Conservation (phyloP, 2,888 invertebrate genomes). For the Torymus texanus region DNA sequence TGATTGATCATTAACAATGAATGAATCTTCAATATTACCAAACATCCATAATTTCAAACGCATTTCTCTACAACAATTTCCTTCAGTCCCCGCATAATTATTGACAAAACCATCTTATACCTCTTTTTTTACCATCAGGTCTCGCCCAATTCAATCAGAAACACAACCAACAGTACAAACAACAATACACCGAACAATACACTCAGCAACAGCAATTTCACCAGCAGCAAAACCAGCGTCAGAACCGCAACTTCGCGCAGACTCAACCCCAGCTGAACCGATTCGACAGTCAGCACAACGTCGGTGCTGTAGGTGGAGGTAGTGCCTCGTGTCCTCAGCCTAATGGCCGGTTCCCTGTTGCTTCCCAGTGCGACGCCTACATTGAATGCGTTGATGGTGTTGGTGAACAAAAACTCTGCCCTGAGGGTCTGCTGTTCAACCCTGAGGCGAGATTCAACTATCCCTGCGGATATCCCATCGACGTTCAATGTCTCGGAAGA, state of each 20-base stretch:
- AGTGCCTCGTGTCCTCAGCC: conserved; percentile 79
- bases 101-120: no score
- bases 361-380: conserved; percentile 85
- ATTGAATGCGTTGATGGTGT: conserved; percentile 86
- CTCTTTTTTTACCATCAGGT: neutral
- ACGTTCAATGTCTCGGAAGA: conserved; percentile 85
- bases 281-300: no score
- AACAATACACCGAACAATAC: conserved; percentile 11
- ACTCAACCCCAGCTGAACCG: no score
- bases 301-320: neutral
- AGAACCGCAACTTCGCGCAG: neutral
- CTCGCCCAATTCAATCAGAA: conserved; percentile 15
- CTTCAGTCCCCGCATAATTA: no score
- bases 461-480: conserved; percentile 90
- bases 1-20: no score
- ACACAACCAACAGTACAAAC: neutral
- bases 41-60: no score
- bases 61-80: no score
- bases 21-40: no score
- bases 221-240: neutral
- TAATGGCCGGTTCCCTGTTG: conserved; percentile 82
- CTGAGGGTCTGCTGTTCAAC: conserved; percentile 82
- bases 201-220: conserved; percentile 1
- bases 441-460: conserved; percentile 82
- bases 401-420: conserved; percentile 85